Evolutionary conservation across 1,140 invertebrate species (phyloP).

Genomic region (Samia ricini): DNA sequence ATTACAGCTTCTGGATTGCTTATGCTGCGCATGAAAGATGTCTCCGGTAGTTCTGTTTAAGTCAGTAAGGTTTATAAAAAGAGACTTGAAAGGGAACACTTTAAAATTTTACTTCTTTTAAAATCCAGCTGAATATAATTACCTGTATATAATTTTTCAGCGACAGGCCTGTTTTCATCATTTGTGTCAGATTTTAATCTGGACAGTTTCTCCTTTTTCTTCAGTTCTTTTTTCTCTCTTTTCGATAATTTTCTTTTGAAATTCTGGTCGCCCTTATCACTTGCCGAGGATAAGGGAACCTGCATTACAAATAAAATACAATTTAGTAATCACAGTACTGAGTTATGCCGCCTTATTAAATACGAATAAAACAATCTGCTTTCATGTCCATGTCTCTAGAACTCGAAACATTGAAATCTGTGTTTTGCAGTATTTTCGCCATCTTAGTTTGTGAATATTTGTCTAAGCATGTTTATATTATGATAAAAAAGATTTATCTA

Average conservation of each 20-base stretch:
- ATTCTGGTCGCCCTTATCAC: conserved; percentile 76
- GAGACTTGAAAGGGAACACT: neutral
- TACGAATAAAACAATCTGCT: no score
- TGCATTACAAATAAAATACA: conserved; percentile 22
- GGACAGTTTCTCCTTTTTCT: conserved; percentile 96
- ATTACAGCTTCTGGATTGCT: conserved; percentile 99
- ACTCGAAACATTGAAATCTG: no score
- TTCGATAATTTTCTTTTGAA: conserved; percentile 96
- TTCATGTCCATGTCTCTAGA: no score
- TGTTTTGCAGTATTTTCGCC: no score
- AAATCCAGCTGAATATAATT: neutral
- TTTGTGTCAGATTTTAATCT: conserved; percentile 89
- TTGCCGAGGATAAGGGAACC: conserved; percentile 53
- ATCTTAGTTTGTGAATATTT: no score
- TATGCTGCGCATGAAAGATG: conserved; percentile 98
- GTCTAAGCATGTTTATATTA: no score
- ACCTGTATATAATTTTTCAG: conserved; percentile 95
- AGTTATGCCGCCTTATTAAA: no score
- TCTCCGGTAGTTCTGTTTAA: conserved; percentile 93
- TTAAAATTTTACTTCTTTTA: neutral
- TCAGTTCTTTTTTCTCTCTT: conserved; percentile 98
- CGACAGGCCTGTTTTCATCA: conserved; percentile 91
- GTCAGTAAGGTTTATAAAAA: conserved; percentile 1
- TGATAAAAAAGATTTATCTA: no score
- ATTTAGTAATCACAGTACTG: neutral